phyloP scores from a whole-genome alignment of 92 coral and sea anemone genomes.

The Bergia sp. region DNA sequence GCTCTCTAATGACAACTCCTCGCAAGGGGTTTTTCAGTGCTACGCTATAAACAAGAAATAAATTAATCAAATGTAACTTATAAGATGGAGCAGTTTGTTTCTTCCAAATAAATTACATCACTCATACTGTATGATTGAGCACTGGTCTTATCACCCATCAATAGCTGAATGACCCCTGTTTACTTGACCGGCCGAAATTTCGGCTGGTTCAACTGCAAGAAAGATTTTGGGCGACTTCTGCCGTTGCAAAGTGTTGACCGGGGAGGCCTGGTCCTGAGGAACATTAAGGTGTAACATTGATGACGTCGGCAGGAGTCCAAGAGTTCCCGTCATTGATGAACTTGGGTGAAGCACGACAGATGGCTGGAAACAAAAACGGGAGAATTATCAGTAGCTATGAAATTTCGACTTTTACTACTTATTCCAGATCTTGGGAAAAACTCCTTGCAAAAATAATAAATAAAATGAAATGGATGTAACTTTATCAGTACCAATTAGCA shows the following conservation, averaged over 20 bases:
- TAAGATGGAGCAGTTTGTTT: too few species aligned
- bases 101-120: too few species aligned
- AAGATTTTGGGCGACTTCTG: slow-evolving; percentile 33
- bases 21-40: too few species aligned
- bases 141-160: background rate
- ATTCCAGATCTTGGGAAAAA: too few species aligned
- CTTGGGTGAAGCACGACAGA: background rate
- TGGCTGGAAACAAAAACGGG: background rate
- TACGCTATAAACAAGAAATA: too few species aligned
- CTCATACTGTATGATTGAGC: too few species aligned
- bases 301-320: background rate
- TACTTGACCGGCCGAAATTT: background rate
- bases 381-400: background rate
- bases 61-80: too few species aligned
- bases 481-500: too few species aligned
- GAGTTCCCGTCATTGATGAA: background rate
- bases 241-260: background rate
- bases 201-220: slow-evolving; percentile 22
- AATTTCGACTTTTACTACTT: too few species aligned
- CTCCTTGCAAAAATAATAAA: too few species aligned
- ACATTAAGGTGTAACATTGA: background rate
- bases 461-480: too few species aligned
- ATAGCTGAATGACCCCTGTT: background rate
- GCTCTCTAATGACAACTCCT: too few species aligned
- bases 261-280: background rate